Conservation (phyloP, 2,797 vertebrate species). For the Bucorvus abyssinicus region DNA sequence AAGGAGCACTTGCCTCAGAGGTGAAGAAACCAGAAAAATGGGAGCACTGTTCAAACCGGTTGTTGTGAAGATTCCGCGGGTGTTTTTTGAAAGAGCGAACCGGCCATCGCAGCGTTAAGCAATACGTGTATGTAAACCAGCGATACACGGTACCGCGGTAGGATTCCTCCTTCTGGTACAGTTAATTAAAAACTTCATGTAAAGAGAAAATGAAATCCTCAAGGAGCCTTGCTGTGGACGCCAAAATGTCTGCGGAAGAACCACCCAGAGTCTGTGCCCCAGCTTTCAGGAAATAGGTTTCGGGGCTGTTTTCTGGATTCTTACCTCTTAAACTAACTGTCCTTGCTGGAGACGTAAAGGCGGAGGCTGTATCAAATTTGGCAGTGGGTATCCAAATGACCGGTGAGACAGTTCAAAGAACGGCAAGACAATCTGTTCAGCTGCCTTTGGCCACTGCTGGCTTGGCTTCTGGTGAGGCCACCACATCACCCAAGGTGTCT, state of each 20-base stretch:
- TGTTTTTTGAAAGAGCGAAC: neutral
- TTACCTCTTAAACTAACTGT: conserved; percentile 49
- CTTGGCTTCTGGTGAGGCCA: conserved; percentile 6
- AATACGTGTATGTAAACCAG: neutral
- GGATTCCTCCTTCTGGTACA: neutral
- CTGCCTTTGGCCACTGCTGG: conserved; percentile 30
- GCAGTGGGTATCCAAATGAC: conserved; percentile 33
- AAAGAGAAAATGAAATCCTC: neutral
- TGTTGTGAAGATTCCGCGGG: neutral
- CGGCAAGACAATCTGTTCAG: neutral
- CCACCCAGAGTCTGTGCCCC: neutral
- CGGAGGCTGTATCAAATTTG: conserved; percentile 18
- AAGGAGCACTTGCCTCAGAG: neutral
- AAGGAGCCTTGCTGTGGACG: neutral
- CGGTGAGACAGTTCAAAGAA: conserved; percentile 28
- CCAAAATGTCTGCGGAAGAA: neutral
- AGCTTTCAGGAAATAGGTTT: conserved; percentile 4
- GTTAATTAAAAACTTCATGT: neutral
- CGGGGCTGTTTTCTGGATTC: conserved; percentile 13
- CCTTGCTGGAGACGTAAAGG: conserved; percentile 22
- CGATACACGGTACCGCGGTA: neutral
- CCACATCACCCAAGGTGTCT: conserved; percentile 60
- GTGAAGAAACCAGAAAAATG: neutral
- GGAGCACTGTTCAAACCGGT: neutral
- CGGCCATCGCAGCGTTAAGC: neutral